These are phyloP conservation scores for Drosophila limbata DNA, from an alignment of 2,888 invertebrate species.

Conservation along the genomic window DNA sequence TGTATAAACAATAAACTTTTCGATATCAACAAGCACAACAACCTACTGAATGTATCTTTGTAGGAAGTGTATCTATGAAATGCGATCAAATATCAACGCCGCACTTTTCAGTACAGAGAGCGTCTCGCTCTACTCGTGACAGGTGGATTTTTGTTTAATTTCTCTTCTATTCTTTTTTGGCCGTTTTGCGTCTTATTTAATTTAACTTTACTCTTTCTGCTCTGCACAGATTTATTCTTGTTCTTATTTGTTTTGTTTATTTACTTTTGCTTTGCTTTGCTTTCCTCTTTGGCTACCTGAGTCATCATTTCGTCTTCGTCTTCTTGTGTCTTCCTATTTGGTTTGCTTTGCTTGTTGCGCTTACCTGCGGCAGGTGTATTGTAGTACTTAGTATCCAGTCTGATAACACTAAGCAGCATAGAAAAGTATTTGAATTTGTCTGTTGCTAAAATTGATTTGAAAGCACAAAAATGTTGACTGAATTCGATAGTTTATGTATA, in stretches of 20 bases:
- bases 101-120: slow-evolving; percentile 4
- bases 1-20: background rate
- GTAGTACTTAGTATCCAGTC: slow-evolving; percentile 34
- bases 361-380: slow-evolving; percentile 72
- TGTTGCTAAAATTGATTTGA: no score
- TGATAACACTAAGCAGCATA: slow-evolving; percentile 19
- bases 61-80: slow-evolving; percentile 10
- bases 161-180: slow-evolving; percentile 30
- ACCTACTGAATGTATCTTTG: slow-evolving; percentile 1
- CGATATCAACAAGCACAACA: background rate
- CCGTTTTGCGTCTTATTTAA: slow-evolving; percentile 24
- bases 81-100: slow-evolving; percentile 42
- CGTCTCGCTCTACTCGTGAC: slow-evolving; percentile 36
- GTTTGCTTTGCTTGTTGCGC: slow-evolving; percentile 20
- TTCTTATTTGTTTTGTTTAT: slow-evolving; percentile 20
- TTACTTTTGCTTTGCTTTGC: slow-evolving; percentile 18
- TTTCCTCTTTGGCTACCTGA: slow-evolving; percentile 42
- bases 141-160: slow-evolving; percentile 59
- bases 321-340: slow-evolving; percentile 16
- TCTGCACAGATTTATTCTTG: slow-evolving; percentile 12
- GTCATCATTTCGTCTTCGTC: slow-evolving; percentile 7
- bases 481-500: background rate
- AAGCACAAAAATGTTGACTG: background rate
- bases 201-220: slow-evolving; percentile 29
- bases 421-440: background rate